Conservation (phyloP, 1,140 invertebrate genomes). For the Drosophila grimshawi region DNA sequence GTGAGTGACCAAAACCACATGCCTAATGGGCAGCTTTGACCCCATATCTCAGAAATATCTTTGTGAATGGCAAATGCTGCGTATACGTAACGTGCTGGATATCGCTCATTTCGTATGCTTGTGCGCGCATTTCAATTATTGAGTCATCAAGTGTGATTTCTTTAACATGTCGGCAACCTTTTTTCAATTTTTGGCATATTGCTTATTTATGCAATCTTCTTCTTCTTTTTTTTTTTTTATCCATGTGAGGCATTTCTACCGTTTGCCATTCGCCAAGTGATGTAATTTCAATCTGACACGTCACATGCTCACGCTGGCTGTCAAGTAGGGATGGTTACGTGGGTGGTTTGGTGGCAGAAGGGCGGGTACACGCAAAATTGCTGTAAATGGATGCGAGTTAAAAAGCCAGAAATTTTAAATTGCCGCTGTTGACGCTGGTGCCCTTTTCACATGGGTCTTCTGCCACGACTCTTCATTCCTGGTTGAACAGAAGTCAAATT, state of each 20-base stretch:
- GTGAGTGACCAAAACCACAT: neutral
- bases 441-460: slow-evolving; percentile 38
- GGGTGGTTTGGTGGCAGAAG: neutral
- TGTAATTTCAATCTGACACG: slow-evolving; percentile 82
- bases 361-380: slow-evolving; percentile 66
- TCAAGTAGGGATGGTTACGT: neutral
- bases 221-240: slow-evolving; percentile 46
- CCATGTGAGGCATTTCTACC: slow-evolving; percentile 51
- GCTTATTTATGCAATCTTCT: slow-evolving; percentile 67
- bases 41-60: slow-evolving; percentile 10
- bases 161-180: slow-evolving; percentile 48
- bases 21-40: neutral
- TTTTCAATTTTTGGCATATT: slow-evolving; percentile 28
- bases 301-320: slow-evolving; percentile 40
- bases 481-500: slow-evolving; percentile 26
- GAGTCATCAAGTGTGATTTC: slow-evolving; percentile 82
- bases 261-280: slow-evolving; percentile 64
- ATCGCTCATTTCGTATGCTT: slow-evolving; percentile 56
- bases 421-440: slow-evolving; percentile 69
- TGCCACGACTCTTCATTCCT: neutral
- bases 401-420: slow-evolving; percentile 83
- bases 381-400: slow-evolving; percentile 83
- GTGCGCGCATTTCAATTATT: slow-evolving; percentile 73
- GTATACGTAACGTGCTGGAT: slow-evolving; percentile 41
- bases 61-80: slow-evolving; percentile 24